A percentile compares a stretch with the other conserved stretches of the same genome.
Conservation (phyloP, 2,888 invertebrate genomes). For the Alentia gelatinosa region DNA sequence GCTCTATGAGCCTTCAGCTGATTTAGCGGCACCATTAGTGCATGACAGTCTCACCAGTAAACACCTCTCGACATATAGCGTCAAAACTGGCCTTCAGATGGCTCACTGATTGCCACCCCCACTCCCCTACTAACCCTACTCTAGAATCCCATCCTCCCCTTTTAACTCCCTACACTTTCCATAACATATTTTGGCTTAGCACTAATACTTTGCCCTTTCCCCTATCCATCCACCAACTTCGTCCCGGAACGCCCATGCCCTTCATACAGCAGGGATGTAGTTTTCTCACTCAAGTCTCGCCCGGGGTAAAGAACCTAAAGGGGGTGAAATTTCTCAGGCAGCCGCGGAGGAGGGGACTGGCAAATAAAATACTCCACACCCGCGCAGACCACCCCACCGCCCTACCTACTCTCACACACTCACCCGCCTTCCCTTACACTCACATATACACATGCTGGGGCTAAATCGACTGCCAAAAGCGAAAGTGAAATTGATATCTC, state of each 20-base stretch:
- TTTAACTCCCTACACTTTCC: no score
- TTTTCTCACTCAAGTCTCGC: not conserved
- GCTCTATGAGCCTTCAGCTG: not conserved
- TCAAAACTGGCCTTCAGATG: not conserved
- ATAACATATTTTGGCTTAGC: no score
- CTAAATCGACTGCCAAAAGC: slow-evolving; percentile 43
- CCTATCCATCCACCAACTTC: no score
- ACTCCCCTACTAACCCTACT: not conserved
- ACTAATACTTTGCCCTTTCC: no score
- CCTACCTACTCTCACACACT: not conserved
- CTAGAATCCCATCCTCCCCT: not conserved
- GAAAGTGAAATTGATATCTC: slow-evolving; percentile 39
- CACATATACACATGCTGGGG: not conserved
- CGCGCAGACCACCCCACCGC: not conserved
- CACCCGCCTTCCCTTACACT: not conserved
- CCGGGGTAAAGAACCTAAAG: no score
- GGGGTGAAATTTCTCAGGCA: no score
- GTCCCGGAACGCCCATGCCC: not conserved
- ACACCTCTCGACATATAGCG: slow-evolving; percentile 37
- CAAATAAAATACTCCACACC: not conserved
- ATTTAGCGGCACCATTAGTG: not conserved
- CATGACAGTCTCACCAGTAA: not conserved
- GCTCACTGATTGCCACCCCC: not conserved
- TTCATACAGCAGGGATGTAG: not conserved
- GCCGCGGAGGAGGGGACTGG: no score